These are phyloP conservation scores for Rhamphomyia laevipes DNA, from an alignment of 2,888 invertebrate genomes.

Conservation along the genomic window DNA sequence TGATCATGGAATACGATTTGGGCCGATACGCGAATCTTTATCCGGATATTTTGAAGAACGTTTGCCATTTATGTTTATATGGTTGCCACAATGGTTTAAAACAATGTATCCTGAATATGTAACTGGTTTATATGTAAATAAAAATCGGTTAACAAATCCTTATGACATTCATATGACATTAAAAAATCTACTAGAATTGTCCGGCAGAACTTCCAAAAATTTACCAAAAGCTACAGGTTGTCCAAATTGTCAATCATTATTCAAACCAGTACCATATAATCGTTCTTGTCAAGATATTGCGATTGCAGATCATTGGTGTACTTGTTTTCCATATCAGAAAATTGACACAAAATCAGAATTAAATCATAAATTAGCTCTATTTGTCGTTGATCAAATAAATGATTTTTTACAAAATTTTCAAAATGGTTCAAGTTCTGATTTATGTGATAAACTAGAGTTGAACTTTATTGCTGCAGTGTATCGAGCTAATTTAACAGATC, in stretches of 20 bases:
- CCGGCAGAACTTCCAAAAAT: constrained; percentile 33
- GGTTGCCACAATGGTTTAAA: constrained; percentile 50
- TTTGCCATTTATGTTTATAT: constrained; percentile 60
- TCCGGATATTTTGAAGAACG: constrained; percentile 64
- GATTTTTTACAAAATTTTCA: constrained; percentile 1
- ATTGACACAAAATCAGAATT: constrained; percentile 24
- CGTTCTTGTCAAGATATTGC: constrained; percentile 53
- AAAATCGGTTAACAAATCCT: constrained; percentile 56
- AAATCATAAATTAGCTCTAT: constrained; percentile 26
- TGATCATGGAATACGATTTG: constrained; percentile 64
- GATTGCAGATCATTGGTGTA: constrained; percentile 58
- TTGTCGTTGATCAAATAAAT: constrained; percentile 20
- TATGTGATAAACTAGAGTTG: not conserved
- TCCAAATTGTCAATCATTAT: constrained; percentile 51
- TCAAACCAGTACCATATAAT: constrained; percentile 44
- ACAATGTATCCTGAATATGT: constrained; percentile 40
- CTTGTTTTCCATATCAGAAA: constrained; percentile 44
- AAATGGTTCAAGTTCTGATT: not conserved
- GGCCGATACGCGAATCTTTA: constrained; percentile 47
- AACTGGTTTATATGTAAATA: constrained; percentile 45
- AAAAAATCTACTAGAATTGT: constrained; percentile 46
- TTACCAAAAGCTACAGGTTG: constrained; percentile 43
- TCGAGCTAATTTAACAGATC: not conserved
- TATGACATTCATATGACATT: constrained; percentile 65
- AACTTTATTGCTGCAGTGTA: not conserved